These are phyloP conservation scores for Myzus persicae DNA, from an alignment of 1,140 invertebrate species.

Conservation along the genomic window DNA sequence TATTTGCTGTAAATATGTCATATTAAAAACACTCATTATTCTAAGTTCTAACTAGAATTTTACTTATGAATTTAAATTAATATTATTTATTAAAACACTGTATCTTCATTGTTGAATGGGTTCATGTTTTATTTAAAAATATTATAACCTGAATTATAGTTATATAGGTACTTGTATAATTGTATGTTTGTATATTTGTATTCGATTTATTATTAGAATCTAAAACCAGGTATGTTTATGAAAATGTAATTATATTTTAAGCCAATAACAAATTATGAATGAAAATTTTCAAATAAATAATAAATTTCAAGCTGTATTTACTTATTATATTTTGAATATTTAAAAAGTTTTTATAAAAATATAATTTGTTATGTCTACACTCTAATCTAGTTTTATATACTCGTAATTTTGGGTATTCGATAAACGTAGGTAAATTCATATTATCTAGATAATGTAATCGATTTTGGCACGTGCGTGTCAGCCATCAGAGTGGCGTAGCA, in stretches of 20 bases:
- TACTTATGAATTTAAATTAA: background rate
- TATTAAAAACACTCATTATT: background rate
- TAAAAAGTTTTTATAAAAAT: background rate
- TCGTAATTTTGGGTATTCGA: background rate
- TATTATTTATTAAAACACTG: too few relatives aligned
- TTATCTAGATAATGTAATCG: background rate
- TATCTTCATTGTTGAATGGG: too few relatives aligned
- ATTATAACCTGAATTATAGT: too few relatives aligned
- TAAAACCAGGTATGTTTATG: background rate
- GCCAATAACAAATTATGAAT: background rate
- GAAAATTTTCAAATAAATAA: background rate
- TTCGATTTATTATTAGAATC: background rate
- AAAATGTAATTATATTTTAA: background rate
- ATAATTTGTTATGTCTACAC: background rate
- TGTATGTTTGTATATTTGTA: background rate
- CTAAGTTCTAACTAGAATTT: background rate
- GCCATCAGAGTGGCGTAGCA: background rate
- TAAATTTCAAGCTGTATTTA: background rate
- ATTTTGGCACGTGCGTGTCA: slow-evolving; percentile 7
- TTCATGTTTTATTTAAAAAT: background rate
- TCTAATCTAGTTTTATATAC: background rate
- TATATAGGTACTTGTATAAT: too few relatives aligned
- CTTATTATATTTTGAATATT: background rate
- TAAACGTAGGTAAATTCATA: background rate
- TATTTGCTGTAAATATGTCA: too few relatives aligned